These are phyloP conservation scores for Apostichopus leukothele DNA, from an alignment of 53 echinoderm and acorn worm species.

Conservation along the genomic window DNA sequence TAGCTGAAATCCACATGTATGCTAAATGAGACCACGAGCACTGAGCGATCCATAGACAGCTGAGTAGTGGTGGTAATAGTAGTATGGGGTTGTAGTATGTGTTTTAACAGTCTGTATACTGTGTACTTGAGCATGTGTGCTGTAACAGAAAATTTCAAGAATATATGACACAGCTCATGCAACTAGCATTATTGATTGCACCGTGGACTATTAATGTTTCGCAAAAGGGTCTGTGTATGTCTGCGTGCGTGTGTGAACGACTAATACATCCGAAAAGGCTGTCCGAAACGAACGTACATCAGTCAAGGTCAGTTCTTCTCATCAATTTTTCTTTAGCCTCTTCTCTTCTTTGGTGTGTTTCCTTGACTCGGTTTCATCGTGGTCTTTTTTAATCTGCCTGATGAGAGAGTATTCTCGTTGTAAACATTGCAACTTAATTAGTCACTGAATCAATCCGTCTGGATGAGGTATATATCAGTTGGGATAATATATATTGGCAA, in stretches of 20 bases:
- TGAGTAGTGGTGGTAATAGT: too few species aligned
- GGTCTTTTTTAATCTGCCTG: neutral
- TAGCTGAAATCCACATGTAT: too few species aligned
- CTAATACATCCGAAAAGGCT: neutral
- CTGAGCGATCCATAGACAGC: too few species aligned
- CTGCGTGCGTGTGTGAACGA: too few species aligned
- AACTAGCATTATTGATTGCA: slow-evolving; percentile 28
- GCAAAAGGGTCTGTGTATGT: neutral
- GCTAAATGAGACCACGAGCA: too few species aligned
- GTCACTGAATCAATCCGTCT: too few species aligned
- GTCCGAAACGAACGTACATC: neutral
- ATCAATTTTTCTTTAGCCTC: neutral
- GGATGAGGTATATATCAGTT: too few species aligned
- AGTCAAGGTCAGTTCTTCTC: neutral
- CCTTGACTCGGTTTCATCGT: neutral
- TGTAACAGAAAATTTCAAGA: slow-evolving; percentile 12
- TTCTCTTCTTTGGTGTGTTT: neutral
- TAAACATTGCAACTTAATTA: too few species aligned
- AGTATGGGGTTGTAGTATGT: too few species aligned
- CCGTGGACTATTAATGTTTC: neutral
- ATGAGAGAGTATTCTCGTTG: too few species aligned
- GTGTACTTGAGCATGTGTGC: neutral
- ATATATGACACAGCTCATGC: neutral
- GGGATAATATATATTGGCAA: too few species aligned
- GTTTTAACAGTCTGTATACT: too few species aligned